Base-by-base conservation (phyloP, 2,113 vertebrate genomes). In the Naja naja region DNA sequence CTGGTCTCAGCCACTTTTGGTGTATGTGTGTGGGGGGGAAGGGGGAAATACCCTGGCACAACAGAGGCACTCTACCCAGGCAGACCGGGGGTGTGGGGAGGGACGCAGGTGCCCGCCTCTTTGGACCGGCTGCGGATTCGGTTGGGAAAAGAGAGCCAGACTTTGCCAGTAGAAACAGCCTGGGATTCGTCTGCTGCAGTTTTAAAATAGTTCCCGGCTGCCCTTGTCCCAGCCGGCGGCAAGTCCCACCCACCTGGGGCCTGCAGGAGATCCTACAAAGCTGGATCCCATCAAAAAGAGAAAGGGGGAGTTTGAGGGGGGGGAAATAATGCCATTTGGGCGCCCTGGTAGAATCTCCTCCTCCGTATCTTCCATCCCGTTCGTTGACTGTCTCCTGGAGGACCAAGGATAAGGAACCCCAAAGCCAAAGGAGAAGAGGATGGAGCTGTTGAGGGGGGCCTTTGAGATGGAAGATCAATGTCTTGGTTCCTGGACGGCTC, bases 31-130 rank as follows among this genome's bases (percentile, higher is more conserved):
- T 3, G 3, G 2, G 58, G 0, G 58, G 1, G 58, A 3, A 27
- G 11, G 92, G 85, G 53, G 34, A 54, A 93, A 90, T 45, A 43
- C 88, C 88, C 92, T 60, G 92, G 92, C 54, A 60, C 3, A 22
- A 22, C 22, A 16, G 53, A 53, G 53, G 30, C 52, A 11, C 74
- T 47, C 69, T 74, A 60, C 22, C 88, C 74, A 3, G 1, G 23
- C 20, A 85, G 88, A 85, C 64, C 2, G 52, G 87, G 47, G 47
- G 47, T 47, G 47, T 47, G 45, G 45, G 43, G 43, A 3, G 47
- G 52, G 92, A 58, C 60, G 43, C 45, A 90, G 54, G 74, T 90
- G 55, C 88, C 74, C 45, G 1, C 64, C 69, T 85, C 54, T 86
- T 45, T 10, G 4, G 92, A 3, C 64, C 56, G 27, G 25, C 53